Percentiles rank a stretch among this genome's conserved stretches.
Evolutionary conservation across 2,113 vertebrate species (phyloP).

Genomic region (Mesoclemmys tuberculata): DNA sequence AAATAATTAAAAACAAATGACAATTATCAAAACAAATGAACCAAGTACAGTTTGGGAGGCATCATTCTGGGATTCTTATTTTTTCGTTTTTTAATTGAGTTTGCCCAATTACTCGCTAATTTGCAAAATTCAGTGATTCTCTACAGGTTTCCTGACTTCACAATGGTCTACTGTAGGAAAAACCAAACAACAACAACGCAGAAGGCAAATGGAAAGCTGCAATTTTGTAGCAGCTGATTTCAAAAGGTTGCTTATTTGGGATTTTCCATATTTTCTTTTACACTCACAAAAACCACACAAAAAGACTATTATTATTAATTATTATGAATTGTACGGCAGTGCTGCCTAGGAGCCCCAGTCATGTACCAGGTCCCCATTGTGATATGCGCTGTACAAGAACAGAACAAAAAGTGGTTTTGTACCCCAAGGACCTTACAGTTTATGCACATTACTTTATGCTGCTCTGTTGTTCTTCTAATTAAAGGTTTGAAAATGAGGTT

Average conservation of each 20-base stretch:
- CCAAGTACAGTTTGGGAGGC: neutral
- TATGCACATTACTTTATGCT: neutral
- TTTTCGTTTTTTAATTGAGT: neutral
- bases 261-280: neutral
- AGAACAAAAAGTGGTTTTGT: neutral
- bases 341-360: neutral
- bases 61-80: neutral
- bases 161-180: neutral
- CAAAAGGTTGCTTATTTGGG: neutral
- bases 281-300: neutral
- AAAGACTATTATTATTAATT: neutral
- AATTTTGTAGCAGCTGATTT: neutral
- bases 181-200: neutral
- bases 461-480: neutral
- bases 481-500: neutral
- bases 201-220: neutral
- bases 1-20: constrained; percentile 25
- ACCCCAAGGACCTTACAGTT: neutral
- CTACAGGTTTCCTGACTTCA: neutral
- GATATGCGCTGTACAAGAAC: neutral
- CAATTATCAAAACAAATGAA: constrained; percentile 33
- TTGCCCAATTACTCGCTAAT: neutral
- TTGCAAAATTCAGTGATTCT: neutral
- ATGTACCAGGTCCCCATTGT: neutral
- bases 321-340: neutral